Conservation (phyloP, 2,797 vertebrate genomes). For the Pantherophis vulpinus region DNA sequence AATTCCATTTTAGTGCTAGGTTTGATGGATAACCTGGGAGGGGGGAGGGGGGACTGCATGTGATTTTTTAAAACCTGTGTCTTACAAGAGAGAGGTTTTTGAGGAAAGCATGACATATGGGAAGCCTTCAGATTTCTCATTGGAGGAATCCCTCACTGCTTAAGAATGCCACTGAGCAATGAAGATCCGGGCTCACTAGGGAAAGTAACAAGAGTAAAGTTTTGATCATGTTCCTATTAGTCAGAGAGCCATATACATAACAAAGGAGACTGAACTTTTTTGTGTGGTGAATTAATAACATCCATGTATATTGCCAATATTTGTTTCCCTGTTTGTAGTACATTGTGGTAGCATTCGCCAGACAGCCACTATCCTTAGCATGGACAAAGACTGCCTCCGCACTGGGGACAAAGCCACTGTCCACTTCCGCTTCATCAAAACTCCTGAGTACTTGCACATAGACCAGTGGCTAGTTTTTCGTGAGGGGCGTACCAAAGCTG, state of each 20-base stretch:
- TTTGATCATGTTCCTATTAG: background rate
- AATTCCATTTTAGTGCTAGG: background rate
- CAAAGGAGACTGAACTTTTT: background rate
- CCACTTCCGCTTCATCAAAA: slow-evolving; percentile 97
- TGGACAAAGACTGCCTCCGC: slow-evolving; percentile 94
- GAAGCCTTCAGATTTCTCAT: background rate
- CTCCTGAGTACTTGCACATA: slow-evolving; percentile 90
- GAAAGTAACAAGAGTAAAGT: background rate
- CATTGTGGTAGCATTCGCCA: slow-evolving; percentile 94
- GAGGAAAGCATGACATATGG: background rate
- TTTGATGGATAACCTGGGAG: background rate
- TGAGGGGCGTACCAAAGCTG: slow-evolving; percentile 93
- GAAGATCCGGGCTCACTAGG: background rate
- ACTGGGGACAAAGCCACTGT: slow-evolving; percentile 95
- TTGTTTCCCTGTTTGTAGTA: slow-evolving; percentile 55
- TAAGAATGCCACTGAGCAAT: background rate
- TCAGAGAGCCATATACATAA: background rate
- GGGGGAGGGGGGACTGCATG: fast-evolving
- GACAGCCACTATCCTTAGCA: slow-evolving; percentile 93
- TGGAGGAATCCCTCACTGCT: background rate
- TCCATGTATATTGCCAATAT: slow-evolving; percentile 12
- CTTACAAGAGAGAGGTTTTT: background rate
- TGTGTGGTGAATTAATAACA: background rate
- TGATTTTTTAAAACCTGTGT: background rate
- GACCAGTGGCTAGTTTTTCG: slow-evolving; percentile 94